Evolutionary conservation across 2,888 invertebrate species (phyloP).

Genomic region (Spatulosminthurus flaviceps): DNA sequence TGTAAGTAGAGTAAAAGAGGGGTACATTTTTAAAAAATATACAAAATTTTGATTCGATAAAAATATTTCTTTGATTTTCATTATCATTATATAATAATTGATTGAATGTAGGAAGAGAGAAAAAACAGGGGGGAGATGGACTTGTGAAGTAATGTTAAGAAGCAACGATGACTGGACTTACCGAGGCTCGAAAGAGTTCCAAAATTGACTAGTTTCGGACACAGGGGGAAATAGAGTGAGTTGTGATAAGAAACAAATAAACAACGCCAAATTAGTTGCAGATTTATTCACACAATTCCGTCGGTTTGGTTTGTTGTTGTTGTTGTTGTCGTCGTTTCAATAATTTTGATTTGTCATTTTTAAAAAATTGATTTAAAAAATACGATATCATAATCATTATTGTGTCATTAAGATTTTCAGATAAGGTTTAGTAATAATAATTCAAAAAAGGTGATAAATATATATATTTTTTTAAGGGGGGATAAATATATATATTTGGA

Average conservation of each 20-base stretch:
- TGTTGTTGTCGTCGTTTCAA: not conserved
- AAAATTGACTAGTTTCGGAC: constrained; percentile 86
- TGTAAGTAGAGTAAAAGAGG: constrained; percentile 29
- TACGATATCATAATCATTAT: too few species aligned
- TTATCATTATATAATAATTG: too few species aligned
- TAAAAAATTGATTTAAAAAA: too few species aligned
- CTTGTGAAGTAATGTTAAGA: constrained; percentile 47
- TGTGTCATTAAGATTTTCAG: too few species aligned
- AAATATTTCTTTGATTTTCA: constrained; percentile 42
- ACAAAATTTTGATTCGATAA: constrained; percentile 40
- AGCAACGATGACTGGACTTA: constrained; percentile 74
- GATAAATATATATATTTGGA: too few species aligned
- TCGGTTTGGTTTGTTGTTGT: constrained; percentile 37
- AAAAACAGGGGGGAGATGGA: constrained; percentile 9
- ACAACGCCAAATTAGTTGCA: constrained; percentile 63
- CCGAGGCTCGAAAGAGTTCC: constrained; percentile 98
- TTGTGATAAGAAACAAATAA: constrained; percentile 64
- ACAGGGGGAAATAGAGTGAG: constrained; percentile 64
- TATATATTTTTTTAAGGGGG: too few species aligned
- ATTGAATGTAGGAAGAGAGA: constrained; percentile 20
- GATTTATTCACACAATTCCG: constrained; percentile 50
- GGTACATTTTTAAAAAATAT: constrained; percentile 40
- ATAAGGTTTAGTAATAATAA: too few species aligned
- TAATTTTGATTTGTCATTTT: not conserved
- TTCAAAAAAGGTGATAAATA: too few species aligned